Conservation (phyloP, 2,888 invertebrate species). For the Tetanocera ferruginea region DNA sequence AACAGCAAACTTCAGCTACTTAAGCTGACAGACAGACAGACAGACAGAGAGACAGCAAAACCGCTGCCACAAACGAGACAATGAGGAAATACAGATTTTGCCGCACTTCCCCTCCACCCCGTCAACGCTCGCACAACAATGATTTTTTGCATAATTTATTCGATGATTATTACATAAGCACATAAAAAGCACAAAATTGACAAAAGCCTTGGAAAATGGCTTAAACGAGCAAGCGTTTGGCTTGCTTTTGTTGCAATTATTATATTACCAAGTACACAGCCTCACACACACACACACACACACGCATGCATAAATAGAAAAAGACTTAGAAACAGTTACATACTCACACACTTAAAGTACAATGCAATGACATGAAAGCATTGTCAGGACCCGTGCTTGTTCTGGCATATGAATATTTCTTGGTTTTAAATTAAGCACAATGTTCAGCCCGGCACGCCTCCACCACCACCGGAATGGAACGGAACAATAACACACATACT, state of each 20-base stretch:
- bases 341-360: not conserved
- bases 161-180: constrained; percentile 66
- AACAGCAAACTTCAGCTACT: not conserved
- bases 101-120: not conserved
- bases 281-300: not conserved
- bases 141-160: constrained; percentile 69
- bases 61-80: not conserved
- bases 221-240: constrained; percentile 47
- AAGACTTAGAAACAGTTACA: not conserved
- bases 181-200: constrained; percentile 37
- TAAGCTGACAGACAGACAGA: not conserved
- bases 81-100: constrained; percentile 3
- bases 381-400: constrained; percentile 18
- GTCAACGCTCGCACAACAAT: not conserved
- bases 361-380: constrained; percentile 37
- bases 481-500: not conserved
- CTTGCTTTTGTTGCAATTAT: constrained; percentile 61
- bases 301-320: not conserved
- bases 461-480: not conserved
- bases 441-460: not conserved
- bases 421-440: constrained; percentile 53
- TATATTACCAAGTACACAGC: constrained; percentile 52
- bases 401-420: constrained; percentile 54
- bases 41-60: not conserved
- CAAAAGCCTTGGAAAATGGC: constrained; percentile 39